A percentile compares a stretch with the other conserved stretches of the same genome.
Evolutionary conservation across 2,888 invertebrate species (phyloP).

Genomic region (Alloscopus bannaensis): DNA sequence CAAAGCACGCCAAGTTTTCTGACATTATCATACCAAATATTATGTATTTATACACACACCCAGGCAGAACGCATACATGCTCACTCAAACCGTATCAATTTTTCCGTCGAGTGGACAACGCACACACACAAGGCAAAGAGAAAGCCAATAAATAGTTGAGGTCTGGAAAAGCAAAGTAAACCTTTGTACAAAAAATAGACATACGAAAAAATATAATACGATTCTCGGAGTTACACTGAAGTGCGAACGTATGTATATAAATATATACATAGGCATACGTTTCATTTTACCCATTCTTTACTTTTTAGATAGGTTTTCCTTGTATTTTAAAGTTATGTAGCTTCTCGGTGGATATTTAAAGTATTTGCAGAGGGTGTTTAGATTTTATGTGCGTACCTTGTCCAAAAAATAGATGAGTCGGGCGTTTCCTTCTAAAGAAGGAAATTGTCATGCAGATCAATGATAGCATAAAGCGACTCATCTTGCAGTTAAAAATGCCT

Average conservation of each 20-base stretch:
- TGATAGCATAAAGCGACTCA: no score
- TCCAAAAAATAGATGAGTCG: no score
- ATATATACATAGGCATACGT: not conserved
- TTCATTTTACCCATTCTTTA: not conserved
- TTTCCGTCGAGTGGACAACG: no score
- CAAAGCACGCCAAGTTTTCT: not conserved
- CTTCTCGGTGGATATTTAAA: no score
- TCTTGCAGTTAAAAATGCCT: no score
- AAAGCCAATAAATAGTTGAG: conserved; percentile 15
- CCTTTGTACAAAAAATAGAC: conserved; percentile 10
- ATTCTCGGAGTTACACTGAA: not conserved
- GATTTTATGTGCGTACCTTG: no score
- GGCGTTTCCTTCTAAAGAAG: no score
- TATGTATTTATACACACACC: not conserved
- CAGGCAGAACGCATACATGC: not conserved
- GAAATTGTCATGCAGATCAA: no score
- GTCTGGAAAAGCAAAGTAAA: not conserved
- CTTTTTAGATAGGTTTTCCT: not conserved
- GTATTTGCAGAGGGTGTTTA: no score
- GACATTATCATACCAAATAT: not conserved
- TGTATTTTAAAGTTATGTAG: no score
- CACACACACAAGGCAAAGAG: no score
- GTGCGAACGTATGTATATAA: not conserved
- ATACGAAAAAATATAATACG: no score
- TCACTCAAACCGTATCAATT: not conserved